Conservation (phyloP, 1,140 invertebrate species). For the Bombus turneri region DNA sequence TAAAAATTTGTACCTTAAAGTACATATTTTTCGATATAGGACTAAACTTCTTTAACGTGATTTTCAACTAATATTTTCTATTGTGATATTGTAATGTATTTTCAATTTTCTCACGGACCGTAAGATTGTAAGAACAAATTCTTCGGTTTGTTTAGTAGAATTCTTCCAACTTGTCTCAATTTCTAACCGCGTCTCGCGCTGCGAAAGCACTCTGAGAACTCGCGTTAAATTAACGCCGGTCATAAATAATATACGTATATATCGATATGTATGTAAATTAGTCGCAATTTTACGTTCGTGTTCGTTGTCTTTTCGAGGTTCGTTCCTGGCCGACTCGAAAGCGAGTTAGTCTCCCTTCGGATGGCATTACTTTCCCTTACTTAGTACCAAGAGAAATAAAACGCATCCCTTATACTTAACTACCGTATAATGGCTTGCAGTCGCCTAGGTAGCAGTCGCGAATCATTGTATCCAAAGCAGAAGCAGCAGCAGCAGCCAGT, state of each 20-base stretch:
- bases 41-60: too few relatives aligned
- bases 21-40: neutral
- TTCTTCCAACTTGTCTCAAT: neutral
- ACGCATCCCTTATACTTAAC: slow-evolving; percentile 23
- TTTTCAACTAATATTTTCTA: neutral
- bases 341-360: neutral
- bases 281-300: neutral
- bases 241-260: slow-evolving; percentile 31
- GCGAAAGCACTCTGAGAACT: neutral
- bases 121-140: neutral
- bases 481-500: neutral
- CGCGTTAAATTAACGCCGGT: slow-evolving; percentile 31
- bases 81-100: neutral
- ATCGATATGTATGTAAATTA: slow-evolving; percentile 50
- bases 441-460: slow-evolving; percentile 4
- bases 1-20: too few relatives aligned
- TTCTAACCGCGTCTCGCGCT: neutral
- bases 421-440: slow-evolving; percentile 35
- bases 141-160: too few relatives aligned
- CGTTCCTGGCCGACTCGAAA: neutral
- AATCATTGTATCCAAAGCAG: slow-evolving; percentile 22
- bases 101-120: neutral
- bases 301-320: slow-evolving; percentile 16
- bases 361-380: neutral
- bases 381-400: slow-evolving; percentile 10